Evolutionary conservation across 2,888 invertebrate species (phyloP), one percentile per base, ranked within the genome.

Genomic region (Drosophila vallismaia): DNA sequence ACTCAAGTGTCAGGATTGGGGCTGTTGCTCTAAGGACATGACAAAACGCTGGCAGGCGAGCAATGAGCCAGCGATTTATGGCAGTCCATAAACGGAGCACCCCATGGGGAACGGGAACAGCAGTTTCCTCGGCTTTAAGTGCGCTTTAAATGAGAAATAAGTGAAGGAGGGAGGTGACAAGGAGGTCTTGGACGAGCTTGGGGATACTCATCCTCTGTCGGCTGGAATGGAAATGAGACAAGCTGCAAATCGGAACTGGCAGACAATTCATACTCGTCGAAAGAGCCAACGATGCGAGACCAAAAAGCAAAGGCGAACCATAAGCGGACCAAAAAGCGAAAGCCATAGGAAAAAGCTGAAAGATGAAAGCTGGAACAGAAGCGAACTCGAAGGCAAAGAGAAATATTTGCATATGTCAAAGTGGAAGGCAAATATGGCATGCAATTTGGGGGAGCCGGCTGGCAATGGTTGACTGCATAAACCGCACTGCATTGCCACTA

Each of bases 391-490:
- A 46, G 26, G 52, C 24, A 38, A 58, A 54, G 48, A 29, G 64
- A 78, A 75, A 73, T 78, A 78, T 81, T 73, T 78, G 60, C 51
- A 52, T 67, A 46, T 51, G 69, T 62, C 68, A 76, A 85, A 76
- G 71, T 70, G 73, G 55, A 74, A 24, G 55, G 54, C 53, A 78
- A 75, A 73, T 74, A 78, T 78, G 51, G 51, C 57, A 73, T 67
- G 63, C 50, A 78, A 66, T 54, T 57, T 45, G 33, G 49, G 36
- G 52, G 29, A 59, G 57, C 54, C 46, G 38, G 58, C 48, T 42
- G 24, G 60, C 58, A 74, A 69, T 64, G 64, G 69, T 54, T 69
- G 64, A 64, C 69, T 64, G 64, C 64, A 73, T 77, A 67, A 73
- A 48, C 74, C 79, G 52, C 69, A 70, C 56, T 56, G 70, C 70